These are phyloP conservation scores for Microctonus hyperodae DNA, from an alignment of 2,888 invertebrate genomes.

Conservation along the genomic window DNA sequence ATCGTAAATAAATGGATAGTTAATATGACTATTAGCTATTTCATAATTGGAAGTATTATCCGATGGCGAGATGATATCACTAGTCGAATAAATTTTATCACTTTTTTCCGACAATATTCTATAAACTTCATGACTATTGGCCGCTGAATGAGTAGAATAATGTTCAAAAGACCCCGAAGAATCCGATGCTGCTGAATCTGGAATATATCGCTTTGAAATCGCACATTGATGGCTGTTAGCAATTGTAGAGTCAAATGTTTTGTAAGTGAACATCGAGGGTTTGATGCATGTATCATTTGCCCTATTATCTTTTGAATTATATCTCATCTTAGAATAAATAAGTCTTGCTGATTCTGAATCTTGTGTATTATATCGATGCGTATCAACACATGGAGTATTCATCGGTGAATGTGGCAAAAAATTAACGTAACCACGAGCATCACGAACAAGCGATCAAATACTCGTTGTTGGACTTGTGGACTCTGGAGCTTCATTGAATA, in stretches of 20 bases:
- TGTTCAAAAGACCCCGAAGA: conserved; percentile 29
- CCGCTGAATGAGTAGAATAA: conserved; percentile 42
- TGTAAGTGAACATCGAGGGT: conserved; percentile 33
- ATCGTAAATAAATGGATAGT: conserved; percentile 50
- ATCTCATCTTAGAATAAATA: conserved; percentile 31
- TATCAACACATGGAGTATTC: conserved; percentile 52
- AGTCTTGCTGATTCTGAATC: conserved; percentile 27
- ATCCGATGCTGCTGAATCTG: conserved; percentile 42
- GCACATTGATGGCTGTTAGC: conserved; percentile 46
- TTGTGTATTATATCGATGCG: conserved; percentile 39
- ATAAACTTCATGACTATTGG: conserved; percentile 50
- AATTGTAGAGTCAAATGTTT: conserved; percentile 40
- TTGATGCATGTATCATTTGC: conserved; percentile 39
- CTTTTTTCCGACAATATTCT: conserved; percentile 41
- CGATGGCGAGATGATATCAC: conserved; percentile 34
- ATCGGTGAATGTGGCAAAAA: conserved; percentile 51
- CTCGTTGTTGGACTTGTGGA: conserved; percentile 37
- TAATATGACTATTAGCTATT: conserved; percentile 54
- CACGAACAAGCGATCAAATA: conserved; percentile 50
- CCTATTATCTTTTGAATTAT: conserved; percentile 40
- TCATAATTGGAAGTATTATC: conserved; percentile 46
- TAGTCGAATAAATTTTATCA: conserved; percentile 34
- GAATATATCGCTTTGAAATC: conserved; percentile 34
- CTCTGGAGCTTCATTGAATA: conserved; percentile 40
- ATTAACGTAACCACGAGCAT: conserved; percentile 49